Evolutionary conservation across 92 coral and sea anemone species (phyloP).

Genomic region (Epizoanthus scotinus): DNA sequence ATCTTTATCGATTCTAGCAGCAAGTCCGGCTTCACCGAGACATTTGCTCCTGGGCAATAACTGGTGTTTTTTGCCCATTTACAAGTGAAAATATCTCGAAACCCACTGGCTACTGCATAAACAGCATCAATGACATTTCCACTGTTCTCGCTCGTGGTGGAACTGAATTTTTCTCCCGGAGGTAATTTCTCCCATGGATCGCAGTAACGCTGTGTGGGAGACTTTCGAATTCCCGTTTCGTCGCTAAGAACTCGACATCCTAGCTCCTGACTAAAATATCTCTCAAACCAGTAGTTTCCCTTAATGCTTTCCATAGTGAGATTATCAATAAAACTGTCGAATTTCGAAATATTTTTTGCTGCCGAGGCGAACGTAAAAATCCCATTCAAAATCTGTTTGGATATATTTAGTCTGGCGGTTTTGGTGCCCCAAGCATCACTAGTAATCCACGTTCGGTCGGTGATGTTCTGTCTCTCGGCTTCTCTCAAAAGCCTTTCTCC

Average conservation of each 20-base stretch:
- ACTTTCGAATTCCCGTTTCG: background rate
- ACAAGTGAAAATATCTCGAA: conserved; percentile 66
- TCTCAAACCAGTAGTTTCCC: conserved; percentile 69
- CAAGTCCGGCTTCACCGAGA: conserved; percentile 55
- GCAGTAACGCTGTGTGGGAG: conserved; percentile 45
- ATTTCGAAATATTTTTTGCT: conserved; percentile 52
- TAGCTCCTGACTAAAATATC: conserved; percentile 62
- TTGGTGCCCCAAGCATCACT: conserved; percentile 88
- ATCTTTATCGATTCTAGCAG: conserved; percentile 57
- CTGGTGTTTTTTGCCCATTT: conserved; percentile 7
- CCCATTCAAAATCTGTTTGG: conserved; percentile 61
- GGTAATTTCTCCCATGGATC: conserved; percentile 54
- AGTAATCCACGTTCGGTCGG: conserved; percentile 88
- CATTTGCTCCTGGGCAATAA: conserved; percentile 52
- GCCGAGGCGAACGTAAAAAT: conserved; percentile 78
- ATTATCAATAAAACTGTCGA: conserved; percentile 52
- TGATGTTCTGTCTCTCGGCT: conserved; percentile 65
- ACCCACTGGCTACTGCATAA: conserved; percentile 72
- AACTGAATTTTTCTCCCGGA: conserved; percentile 24
- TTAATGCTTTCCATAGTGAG: conserved; percentile 49
- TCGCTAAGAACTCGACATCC: conserved; percentile 50
- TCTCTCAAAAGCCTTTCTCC: conserved; percentile 67
- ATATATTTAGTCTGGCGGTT: conserved; percentile 56
- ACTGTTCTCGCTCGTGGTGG: conserved; percentile 51
- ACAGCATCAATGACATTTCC: conserved; percentile 89